Conservation (phyloP, 2,113 vertebrate genomes). For the Thunnus thynnus region DNA sequence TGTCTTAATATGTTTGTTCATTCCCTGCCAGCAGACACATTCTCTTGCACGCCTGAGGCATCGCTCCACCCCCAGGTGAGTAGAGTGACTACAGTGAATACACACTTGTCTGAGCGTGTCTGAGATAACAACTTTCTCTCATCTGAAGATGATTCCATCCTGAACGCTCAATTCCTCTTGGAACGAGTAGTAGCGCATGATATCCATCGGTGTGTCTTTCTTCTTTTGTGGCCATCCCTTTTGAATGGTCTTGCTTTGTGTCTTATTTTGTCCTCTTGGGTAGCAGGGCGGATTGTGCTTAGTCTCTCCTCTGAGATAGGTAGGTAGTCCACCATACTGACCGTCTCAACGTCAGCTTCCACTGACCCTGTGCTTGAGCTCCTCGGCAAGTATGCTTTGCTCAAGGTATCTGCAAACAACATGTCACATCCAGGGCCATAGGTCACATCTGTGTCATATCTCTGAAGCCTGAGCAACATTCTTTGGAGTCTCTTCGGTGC, state of each 20-base stretch:
- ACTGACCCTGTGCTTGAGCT: not conserved
- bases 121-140: not conserved
- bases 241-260: conserved; percentile 14
- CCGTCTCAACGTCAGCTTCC: not conserved
- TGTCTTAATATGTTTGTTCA: conserved; percentile 34
- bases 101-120: not conserved
- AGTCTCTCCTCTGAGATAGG: not conserved
- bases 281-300: not conserved
- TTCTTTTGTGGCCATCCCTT: conserved; percentile 24
- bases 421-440: not conserved
- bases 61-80: conserved; percentile 35
- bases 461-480: not conserved
- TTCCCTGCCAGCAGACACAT: conserved; percentile 36
- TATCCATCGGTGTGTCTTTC: not conserved
- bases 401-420: not conserved
- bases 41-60: conserved; percentile 32
- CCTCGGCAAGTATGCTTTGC: not conserved
- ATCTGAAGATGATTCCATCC: conserved; percentile 7
- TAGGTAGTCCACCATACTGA: not conserved
- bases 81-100: conserved; percentile 10
- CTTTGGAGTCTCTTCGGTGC: not conserved
- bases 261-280: not conserved
- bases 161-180: conserved; percentile 3
- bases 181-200: not conserved
- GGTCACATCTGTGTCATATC: not conserved